Evolutionary conservation across 2,797 vertebrate genomes (phyloP).

Genomic region (Eospalax fontanierii): DNA sequence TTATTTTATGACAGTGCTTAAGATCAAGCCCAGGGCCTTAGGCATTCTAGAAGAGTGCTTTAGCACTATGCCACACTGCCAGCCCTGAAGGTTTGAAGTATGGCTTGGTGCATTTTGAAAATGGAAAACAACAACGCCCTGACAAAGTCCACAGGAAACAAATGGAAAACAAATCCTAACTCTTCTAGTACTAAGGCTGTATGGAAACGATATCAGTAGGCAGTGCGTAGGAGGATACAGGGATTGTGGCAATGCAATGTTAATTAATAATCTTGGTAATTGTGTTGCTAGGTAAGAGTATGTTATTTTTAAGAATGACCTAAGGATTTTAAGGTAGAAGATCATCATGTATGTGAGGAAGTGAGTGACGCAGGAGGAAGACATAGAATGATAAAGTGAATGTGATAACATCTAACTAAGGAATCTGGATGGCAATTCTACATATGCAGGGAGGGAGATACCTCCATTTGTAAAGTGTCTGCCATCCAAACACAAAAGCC

Average conservation of each 20-base stretch:
- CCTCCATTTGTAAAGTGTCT: neutral
- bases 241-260: neutral
- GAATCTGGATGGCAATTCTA: neutral
- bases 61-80: neutral
- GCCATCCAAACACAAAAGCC: too few relatives aligned
- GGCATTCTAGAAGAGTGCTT: neutral
- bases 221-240: neutral
- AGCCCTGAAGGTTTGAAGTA: neutral
- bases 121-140: slow-evolving; percentile 15
- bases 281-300: neutral
- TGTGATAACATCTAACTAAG: neutral
- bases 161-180: neutral
- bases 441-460: too few relatives aligned
- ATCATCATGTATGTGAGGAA: neutral
- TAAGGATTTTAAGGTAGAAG: neutral
- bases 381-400: neutral
- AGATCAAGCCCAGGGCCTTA: neutral
- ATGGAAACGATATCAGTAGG: neutral
- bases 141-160: neutral
- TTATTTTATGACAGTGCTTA: neutral
- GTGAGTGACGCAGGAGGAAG: too few relatives aligned
- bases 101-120: slow-evolving; percentile 16
- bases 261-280: neutral
- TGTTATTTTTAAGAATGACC: neutral
- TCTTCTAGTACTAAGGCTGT: neutral